phyloP scores from a whole-genome alignment of 2,797 vertebrate species.

The Gymnothorax reevesii region DNA sequence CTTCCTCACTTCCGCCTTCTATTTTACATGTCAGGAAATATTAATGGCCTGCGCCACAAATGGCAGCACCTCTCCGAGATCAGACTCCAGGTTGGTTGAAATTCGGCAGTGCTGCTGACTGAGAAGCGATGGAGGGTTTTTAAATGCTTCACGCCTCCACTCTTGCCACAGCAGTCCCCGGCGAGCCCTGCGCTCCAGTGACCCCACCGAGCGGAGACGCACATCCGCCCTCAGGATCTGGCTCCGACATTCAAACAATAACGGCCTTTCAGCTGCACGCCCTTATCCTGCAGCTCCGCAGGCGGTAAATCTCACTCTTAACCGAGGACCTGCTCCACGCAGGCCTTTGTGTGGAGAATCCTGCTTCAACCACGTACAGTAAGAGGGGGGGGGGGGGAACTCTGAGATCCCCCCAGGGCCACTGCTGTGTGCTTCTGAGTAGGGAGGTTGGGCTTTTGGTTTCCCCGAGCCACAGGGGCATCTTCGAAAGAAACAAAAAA shows the following conservation, averaged over 20 bases:
- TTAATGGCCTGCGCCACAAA: conserved; percentile 18
- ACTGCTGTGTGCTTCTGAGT: neutral
- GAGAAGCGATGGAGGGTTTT: neutral
- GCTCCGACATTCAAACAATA: conserved; percentile 16
- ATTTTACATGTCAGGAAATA: conserved; percentile 29
- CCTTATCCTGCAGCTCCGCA: neutral
- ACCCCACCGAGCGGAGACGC: neutral
- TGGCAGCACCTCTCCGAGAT: neutral
- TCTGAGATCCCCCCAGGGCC: neutral
- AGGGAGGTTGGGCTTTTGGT: neutral
- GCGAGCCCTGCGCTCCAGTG: neutral
- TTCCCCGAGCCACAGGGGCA: neutral
- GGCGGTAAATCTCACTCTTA: neutral
- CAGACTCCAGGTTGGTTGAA: neutral
- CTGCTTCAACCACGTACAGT: neutral
- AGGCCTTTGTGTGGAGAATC: neutral
- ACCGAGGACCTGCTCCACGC: neutral
- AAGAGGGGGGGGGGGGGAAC: neutral
- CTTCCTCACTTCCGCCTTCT: neutral
- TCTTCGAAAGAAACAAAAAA: neutral
- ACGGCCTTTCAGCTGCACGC: neutral
- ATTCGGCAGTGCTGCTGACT: neutral
- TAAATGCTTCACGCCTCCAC: neutral
- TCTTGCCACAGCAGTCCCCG: neutral
- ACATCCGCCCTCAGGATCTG: neutral